phyloP scores from a whole-genome alignment of 2,888 invertebrate species.

The Scaptomyza parva region DNA sequence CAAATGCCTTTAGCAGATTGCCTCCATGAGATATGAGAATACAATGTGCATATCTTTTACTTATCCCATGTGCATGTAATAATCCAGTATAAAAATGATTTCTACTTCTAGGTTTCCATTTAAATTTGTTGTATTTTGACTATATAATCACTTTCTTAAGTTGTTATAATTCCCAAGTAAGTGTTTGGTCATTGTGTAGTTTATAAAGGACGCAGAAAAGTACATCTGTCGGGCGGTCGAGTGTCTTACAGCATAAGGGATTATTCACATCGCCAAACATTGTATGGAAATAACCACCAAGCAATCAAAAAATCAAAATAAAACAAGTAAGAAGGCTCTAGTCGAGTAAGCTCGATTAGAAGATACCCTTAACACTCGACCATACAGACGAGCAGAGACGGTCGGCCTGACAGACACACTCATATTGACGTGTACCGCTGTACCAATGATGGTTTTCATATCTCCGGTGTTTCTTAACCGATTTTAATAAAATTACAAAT shows the following conservation, averaged over 20 bases:
- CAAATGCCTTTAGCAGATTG: slow-evolving; percentile 69
- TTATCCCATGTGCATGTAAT: slow-evolving; percentile 1
- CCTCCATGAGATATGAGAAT: slow-evolving; percentile 33
- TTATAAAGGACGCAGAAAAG: background rate
- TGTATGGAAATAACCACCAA: too few species aligned
- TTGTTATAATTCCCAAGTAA: background rate
- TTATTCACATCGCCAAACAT: background rate
- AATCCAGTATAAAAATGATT: slow-evolving; percentile 1
- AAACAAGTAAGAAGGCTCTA: too few species aligned
- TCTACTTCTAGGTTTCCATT: background rate
- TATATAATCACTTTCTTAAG: too few species aligned
- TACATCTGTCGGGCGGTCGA: background rate
- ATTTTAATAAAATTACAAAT: too few species aligned
- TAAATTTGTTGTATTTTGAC: too few species aligned
- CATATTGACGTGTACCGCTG: too few species aligned
- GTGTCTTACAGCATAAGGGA: background rate
- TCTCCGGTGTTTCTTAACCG: too few species aligned
- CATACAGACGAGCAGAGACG: too few species aligned
- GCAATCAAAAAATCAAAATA: background rate
- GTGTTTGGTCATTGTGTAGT: background rate
- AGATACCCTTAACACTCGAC: too few species aligned
- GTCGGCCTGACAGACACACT: too few species aligned
- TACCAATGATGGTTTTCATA: too few species aligned
- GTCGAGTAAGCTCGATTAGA: too few species aligned
- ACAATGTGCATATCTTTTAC: slow-evolving; percentile 14